A percentile compares a stretch with the other conserved stretches of the same genome.
These are phyloP conservation scores for Hyles vespertilio DNA, from an alignment of 1,140 invertebrate genomes.

Conservation along the genomic window DNA sequence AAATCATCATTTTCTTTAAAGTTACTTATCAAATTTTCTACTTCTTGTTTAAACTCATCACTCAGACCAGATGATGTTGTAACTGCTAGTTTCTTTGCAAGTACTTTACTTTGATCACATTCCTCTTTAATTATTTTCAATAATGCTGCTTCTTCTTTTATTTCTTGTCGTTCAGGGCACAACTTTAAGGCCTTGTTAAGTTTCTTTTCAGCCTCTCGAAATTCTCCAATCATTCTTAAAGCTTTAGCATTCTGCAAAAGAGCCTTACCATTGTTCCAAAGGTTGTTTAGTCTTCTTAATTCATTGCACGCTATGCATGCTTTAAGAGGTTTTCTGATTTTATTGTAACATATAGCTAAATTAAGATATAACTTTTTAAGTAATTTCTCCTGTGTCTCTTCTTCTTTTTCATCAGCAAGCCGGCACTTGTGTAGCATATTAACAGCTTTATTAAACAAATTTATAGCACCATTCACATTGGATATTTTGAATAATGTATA, in stretches of 20 bases:
- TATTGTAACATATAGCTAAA: conserved; percentile 82
- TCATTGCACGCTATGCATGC: conserved; percentile 78
- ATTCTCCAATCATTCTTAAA: conserved; percentile 75
- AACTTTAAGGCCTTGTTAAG: conserved; percentile 48
- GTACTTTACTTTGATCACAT: conserved; percentile 32
- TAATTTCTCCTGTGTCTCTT: conserved; percentile 77
- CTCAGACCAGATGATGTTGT: conserved; percentile 21
- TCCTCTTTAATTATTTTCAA: conserved; percentile 34
- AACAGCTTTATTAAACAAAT: conserved; percentile 52
- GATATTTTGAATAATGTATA: conserved; percentile 43
- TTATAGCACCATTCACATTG: conserved; percentile 42
- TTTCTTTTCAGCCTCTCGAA: conserved; percentile 52
- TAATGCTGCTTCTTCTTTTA: conserved; percentile 40
- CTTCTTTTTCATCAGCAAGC: conserved; percentile 78
- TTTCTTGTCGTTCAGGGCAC: conserved; percentile 35
- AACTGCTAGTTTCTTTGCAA: conserved; percentile 17
- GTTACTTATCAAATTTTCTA: conserved; percentile 48
- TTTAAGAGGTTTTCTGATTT: conserved; percentile 75
- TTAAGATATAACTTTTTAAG: conserved; percentile 81
- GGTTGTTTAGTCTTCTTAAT: conserved; percentile 63
- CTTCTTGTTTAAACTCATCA: conserved; percentile 58
- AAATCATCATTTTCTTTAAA: conserved; percentile 57
- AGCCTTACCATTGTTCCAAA: conserved; percentile 76
- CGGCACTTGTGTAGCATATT: conserved; percentile 63
- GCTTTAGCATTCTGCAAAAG: conserved; percentile 79